Evolutionary conservation across 2,113 vertebrate genomes (phyloP).

Genomic region (Cinclus cinclus): DNA sequence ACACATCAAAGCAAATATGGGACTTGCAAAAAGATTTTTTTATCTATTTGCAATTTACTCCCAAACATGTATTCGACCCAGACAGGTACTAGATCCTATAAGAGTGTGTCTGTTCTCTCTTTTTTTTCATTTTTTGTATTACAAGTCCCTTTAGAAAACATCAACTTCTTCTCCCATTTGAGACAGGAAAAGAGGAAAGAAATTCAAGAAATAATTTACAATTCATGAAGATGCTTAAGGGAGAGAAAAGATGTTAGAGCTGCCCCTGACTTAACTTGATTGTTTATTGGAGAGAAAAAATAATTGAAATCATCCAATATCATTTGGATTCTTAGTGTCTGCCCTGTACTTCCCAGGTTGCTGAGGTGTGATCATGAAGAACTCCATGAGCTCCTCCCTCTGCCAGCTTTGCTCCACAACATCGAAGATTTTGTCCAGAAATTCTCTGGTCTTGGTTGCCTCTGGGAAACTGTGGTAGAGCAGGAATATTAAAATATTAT

Average conservation of each 20-base stretch:
- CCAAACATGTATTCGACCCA: not conserved
- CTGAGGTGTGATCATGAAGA: not conserved
- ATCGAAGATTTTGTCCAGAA: not conserved
- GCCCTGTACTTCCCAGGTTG: not conserved
- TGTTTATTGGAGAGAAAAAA: not conserved
- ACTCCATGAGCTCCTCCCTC: not conserved
- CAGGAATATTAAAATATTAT: not conserved
- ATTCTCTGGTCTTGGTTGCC: not conserved
- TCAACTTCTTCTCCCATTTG: not conserved
- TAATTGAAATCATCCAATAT: not conserved
- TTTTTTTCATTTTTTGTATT: not conserved
- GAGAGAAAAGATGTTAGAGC: fast-evolving
- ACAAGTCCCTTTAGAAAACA: not conserved
- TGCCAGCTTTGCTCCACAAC: not conserved
- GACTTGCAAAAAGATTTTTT: not conserved
- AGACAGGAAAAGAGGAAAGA: not conserved
- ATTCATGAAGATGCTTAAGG: not conserved
- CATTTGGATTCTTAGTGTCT: not conserved
- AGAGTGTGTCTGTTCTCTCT: not conserved
- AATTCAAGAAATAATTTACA: not conserved
- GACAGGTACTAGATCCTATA: not conserved
- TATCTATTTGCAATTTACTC: not conserved
- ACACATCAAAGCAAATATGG: not conserved
- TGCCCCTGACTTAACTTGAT: not conserved
- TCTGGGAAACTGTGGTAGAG: not conserved